These are phyloP conservation scores for Phaenicophaeus curvirostris DNA, from an alignment of 2,797 vertebrate species.

Conservation along the genomic window DNA sequence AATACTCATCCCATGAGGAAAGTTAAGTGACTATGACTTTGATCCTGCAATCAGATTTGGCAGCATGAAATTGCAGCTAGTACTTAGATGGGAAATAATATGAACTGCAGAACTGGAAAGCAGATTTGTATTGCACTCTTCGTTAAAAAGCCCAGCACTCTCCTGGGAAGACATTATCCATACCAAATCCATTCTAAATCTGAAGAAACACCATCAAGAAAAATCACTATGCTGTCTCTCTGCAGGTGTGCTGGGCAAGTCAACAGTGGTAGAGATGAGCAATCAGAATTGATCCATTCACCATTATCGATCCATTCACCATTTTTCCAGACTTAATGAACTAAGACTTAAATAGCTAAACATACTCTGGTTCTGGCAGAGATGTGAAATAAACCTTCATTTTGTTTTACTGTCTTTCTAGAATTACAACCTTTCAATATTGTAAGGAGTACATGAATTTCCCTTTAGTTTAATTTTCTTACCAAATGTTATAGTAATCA, in stretches of 20 bases:
- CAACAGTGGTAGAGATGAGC: not conserved
- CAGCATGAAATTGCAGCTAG: not conserved
- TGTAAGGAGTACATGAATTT: not conserved
- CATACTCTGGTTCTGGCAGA: not conserved
- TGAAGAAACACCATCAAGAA: not conserved
- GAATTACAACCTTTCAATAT: not conserved
- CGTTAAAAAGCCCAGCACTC: not conserved
- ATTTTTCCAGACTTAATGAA: not conserved
- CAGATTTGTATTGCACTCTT: not conserved
- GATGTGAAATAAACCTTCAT: not conserved
- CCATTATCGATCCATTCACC: not conserved
- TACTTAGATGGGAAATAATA: not conserved
- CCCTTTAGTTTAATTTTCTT: not conserved
- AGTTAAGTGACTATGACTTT: not conserved
- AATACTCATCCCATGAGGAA: not conserved
- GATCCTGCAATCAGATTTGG: slow-evolving; percentile 15
- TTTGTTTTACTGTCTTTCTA: not conserved
- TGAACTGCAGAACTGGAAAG: not conserved
- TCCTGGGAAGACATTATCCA: not conserved
- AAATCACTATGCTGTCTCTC: not conserved
- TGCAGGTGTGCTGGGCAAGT: not conserved
- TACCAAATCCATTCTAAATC: not conserved
- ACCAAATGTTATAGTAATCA: not conserved
- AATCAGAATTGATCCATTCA: not conserved
- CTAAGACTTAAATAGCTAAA: not conserved